Evolutionary conservation across 2,113 vertebrate species (phyloP).

Genomic region (Gopherus evgoodei): DNA sequence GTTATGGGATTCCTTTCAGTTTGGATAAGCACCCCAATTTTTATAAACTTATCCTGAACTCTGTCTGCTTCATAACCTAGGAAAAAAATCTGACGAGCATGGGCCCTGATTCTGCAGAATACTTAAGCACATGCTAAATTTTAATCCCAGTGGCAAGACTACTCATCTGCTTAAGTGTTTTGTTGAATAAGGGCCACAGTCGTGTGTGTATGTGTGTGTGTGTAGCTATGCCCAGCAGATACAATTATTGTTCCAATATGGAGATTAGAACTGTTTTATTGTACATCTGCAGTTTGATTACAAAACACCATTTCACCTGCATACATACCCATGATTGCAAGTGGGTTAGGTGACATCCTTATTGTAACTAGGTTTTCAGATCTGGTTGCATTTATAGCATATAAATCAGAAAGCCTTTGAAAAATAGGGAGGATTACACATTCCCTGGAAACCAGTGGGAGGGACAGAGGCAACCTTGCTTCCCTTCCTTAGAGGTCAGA

Average conservation of each 20-base stretch:
- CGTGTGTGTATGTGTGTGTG: not conserved
- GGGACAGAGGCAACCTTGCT: not conserved
- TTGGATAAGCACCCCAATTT: not conserved
- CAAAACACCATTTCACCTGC: not conserved
- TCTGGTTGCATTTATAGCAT: no score
- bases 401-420: not conserved
- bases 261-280: not conserved
- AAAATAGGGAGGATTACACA: not conserved
- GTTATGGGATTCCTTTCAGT: not conserved
- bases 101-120: not conserved
- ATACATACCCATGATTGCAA: not conserved
- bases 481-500: not conserved
- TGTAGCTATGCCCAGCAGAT: no score
- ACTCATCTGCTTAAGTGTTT: slow-evolving; percentile 13
- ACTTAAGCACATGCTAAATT: slow-evolving; percentile 32
- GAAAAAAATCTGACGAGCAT: not conserved
- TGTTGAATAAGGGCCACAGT: not conserved
- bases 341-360: no score
- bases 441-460: not conserved
- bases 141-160: slow-evolving; percentile 4
- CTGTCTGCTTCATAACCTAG: not conserved
- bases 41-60: not conserved
- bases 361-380: no score
- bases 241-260: no score
- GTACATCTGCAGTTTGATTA: no score